These are phyloP conservation scores for Lota lota DNA, from an alignment of 2,113 vertebrate species.

Conservation along the genomic window DNA sequence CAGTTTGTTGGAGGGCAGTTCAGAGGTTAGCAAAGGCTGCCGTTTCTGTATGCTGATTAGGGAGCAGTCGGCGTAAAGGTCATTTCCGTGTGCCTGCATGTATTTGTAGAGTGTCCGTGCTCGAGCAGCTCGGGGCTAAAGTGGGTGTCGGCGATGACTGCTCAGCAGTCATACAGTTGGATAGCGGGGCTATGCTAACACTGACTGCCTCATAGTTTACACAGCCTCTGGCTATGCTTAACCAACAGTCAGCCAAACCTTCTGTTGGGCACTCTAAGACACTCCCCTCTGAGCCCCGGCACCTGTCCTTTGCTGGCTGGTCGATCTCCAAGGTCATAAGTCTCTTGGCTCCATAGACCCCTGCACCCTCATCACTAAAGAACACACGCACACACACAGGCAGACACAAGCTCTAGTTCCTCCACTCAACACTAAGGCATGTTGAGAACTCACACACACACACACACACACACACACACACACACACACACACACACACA, in stretches of 20 bases:
- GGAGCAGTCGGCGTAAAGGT: slow-evolving; percentile 61
- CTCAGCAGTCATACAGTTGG: slow-evolving; percentile 38
- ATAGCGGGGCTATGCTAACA: slow-evolving; percentile 40
- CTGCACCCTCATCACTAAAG: slow-evolving; percentile 26
- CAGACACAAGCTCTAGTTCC: slow-evolving; percentile 24
- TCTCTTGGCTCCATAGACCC: slow-evolving; percentile 33
- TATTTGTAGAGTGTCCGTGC: slow-evolving; percentile 56
- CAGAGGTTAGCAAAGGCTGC: slow-evolving; percentile 67
- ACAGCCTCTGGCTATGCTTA: slow-evolving; percentile 67
- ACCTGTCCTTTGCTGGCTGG: slow-evolving; percentile 25
- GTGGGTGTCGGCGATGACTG: slow-evolving; percentile 59
- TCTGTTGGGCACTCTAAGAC: slow-evolving; percentile 1
- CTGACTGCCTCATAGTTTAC: slow-evolving; percentile 56
- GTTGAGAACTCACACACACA: no score
- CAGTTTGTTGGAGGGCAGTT: slow-evolving; percentile 36
- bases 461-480: no score
- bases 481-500: no score
- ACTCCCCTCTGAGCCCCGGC: neutral
- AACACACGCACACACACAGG: slow-evolving; percentile 23
- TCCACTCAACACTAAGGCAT: slow-evolving; percentile 18
- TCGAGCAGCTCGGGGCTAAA: slow-evolving; percentile 59
- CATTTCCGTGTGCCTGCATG: slow-evolving; percentile 48
- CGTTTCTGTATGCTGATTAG: slow-evolving; percentile 64
- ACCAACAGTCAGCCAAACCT: slow-evolving; percentile 57
- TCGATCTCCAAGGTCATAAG: slow-evolving; percentile 51